Conservation (phyloP, 2,888 invertebrate species). For the Syrista parreyssii region DNA sequence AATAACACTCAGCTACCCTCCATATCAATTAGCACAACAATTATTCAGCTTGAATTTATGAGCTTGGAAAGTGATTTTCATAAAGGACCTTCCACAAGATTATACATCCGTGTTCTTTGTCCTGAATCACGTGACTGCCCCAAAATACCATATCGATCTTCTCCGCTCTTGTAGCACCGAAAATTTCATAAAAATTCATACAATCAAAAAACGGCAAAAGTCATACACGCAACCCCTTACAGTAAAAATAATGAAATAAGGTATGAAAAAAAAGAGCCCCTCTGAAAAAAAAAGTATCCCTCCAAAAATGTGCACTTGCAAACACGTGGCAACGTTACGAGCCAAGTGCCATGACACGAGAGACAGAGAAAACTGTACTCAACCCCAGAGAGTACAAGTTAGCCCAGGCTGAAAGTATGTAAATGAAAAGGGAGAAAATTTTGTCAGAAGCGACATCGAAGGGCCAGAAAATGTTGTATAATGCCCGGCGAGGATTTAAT, state of each 20-base stretch:
- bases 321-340: not conserved
- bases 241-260: not conserved
- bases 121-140: not conserved
- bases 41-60: not conserved
- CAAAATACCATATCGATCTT: not conserved
- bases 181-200: not conserved
- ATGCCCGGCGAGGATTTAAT: constrained; percentile 15
- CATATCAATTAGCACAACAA: not conserved
- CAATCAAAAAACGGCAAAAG: not conserved
- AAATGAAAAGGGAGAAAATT: not conserved
- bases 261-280: not conserved
- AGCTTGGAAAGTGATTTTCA: not conserved
- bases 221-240: not conserved
- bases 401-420: not conserved
- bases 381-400: not conserved
- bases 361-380: not conserved
- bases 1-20: not conserved
- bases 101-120: not conserved
- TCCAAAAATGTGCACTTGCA: not conserved
- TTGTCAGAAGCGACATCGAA: not conserved
- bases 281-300: not conserved
- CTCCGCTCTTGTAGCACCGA: not conserved
- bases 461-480: not conserved
- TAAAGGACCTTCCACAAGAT: not conserved
- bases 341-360: not conserved